These are phyloP conservation scores for Agrotis exclamationis DNA, from an alignment of 2,888 invertebrate genomes.

Conservation along the genomic window DNA sequence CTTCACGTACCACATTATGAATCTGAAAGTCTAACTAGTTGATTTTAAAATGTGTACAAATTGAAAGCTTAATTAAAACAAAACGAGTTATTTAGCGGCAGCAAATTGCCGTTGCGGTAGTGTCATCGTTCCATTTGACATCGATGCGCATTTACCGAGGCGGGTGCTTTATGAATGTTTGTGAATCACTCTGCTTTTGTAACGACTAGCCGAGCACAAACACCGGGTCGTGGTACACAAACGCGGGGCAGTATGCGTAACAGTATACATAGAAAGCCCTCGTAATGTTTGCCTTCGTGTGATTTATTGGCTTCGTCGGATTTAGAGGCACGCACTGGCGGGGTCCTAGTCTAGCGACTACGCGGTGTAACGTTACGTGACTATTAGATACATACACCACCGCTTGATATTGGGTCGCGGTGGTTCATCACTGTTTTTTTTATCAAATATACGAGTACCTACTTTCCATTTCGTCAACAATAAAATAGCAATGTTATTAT, in stretches of 20 bases:
- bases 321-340: conserved; percentile 86
- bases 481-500: conserved; percentile 6
- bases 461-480: conserved; percentile 57
- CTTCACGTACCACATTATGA: conserved; percentile 14
- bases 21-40: conserved; percentile 15
- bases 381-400: conserved; percentile 80
- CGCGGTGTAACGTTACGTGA: conserved; percentile 85
- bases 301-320: conserved; percentile 91
- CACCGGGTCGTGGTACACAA: conserved; percentile 70
- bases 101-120: conserved; percentile 39
- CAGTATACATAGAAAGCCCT: conserved; percentile 87
- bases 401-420: conserved; percentile 55
- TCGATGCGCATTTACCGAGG: conserved; percentile 56
- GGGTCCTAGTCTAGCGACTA: conserved; percentile 67
- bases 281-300: conserved; percentile 90
- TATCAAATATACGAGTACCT: conserved; percentile 57
- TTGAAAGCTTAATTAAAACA: conserved; percentile 53
- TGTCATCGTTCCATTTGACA: conserved; percentile 59
- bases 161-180: conserved; percentile 75
- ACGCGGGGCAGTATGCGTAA: conserved; percentile 80
- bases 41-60: conserved; percentile 40
- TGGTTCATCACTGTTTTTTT: conserved; percentile 58
- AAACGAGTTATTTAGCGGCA: conserved; percentile 37
- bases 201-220: conserved; percentile 80
- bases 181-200: conserved; percentile 84